Conservation (phyloP, 2,113 vertebrate genomes). For the Sylvietta virens region DNA sequence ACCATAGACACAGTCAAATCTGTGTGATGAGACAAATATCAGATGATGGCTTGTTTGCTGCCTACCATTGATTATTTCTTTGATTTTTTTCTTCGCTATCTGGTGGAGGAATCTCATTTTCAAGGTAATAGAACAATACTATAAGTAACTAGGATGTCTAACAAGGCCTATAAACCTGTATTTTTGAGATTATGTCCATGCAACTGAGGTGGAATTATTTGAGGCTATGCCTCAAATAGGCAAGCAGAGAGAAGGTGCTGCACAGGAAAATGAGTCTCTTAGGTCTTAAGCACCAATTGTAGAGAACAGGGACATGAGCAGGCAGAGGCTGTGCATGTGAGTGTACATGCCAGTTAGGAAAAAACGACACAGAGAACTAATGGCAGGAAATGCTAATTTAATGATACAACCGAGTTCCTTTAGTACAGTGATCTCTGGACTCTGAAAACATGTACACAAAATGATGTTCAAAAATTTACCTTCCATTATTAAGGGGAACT, state of each 20-base stretch:
- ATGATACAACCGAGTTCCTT: neutral
- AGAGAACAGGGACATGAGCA: neutral
- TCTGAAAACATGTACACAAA: neutral
- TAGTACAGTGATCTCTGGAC: neutral
- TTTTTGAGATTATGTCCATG: neutral
- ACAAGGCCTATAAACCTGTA: neutral
- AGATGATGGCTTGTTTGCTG: neutral
- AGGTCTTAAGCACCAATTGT: neutral
- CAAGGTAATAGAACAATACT: neutral
- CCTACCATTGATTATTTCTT: neutral
- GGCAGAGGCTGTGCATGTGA: neutral
- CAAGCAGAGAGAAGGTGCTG: neutral
- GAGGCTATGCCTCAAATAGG: no score
- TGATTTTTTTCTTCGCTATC: neutral
- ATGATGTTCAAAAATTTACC: neutral
- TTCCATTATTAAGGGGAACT: neutral
- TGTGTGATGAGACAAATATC: neutral
- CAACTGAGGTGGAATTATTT: neutral
- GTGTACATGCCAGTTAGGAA: neutral
- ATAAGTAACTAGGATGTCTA: neutral
- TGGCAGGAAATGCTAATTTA: neutral
- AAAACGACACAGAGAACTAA: neutral
- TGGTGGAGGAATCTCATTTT: neutral
- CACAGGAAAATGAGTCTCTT: neutral
- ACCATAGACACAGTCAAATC: neutral